phyloP scores from a whole-genome alignment of 2,888 invertebrate genomes.

The Cheilosia vernalis region DNA sequence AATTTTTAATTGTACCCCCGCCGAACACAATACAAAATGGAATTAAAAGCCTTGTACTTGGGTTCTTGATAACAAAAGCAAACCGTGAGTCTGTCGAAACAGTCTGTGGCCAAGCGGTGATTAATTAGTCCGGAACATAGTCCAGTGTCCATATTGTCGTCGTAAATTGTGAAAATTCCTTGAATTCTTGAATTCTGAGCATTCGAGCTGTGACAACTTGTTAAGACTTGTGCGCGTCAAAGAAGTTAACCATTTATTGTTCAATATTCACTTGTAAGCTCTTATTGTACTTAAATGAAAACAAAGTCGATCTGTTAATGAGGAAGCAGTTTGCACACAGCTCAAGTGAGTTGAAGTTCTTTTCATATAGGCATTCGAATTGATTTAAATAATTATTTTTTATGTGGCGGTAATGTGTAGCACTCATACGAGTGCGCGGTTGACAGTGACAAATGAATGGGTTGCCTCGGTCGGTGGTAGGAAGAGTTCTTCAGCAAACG shows the following conservation, averaged over 20 bases:
- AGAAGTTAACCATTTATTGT: slow-evolving; percentile 44
- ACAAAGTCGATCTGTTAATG: slow-evolving; percentile 39
- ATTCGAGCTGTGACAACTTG: slow-evolving; percentile 11
- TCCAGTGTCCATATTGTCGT: slow-evolving; percentile 33
- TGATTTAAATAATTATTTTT: slow-evolving; percentile 53
- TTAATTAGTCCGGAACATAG: slow-evolving; percentile 32
- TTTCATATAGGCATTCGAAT: slow-evolving; percentile 54
- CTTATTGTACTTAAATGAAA: slow-evolving; percentile 31
- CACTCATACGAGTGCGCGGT: slow-evolving; percentile 17
- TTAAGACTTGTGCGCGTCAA: slow-evolving; percentile 14
- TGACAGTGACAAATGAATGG: slow-evolving; percentile 55
- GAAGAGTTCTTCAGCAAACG: slow-evolving; percentile 30
- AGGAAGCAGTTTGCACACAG: slow-evolving; percentile 54
- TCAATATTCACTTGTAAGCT: slow-evolving; percentile 56
- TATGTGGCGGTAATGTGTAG: slow-evolving; percentile 20
- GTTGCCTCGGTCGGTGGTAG: slow-evolving; percentile 8
- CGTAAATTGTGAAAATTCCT: slow-evolving; percentile 19
- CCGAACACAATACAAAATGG: slow-evolving; percentile 16
- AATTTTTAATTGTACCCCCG: slow-evolving; percentile 53
- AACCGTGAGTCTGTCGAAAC: slow-evolving; percentile 17
- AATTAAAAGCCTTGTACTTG: slow-evolving; percentile 29
- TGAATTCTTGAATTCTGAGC: slow-evolving; percentile 24
- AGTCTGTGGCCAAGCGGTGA: slow-evolving; percentile 8
- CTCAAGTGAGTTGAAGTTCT: slow-evolving; percentile 24
- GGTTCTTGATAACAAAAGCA: slow-evolving; percentile 46